phyloP scores from a whole-genome alignment of 2,113 vertebrate species.

The Nothoprocta pentlandii region DNA sequence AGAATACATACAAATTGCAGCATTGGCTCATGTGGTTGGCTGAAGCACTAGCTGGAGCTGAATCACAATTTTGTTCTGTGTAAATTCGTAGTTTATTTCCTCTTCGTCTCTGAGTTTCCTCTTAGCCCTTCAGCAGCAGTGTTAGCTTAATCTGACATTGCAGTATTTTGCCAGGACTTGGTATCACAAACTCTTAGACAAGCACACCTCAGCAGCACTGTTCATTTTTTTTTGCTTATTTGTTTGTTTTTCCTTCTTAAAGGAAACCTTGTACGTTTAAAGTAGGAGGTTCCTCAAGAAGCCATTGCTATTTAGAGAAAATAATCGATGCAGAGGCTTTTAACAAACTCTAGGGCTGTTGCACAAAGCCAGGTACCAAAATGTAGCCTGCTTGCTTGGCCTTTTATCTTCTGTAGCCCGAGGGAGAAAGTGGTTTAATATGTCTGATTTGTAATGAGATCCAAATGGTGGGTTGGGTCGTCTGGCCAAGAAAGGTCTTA shows the following conservation, averaged over 20 bases:
- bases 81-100: not conserved
- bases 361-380: conserved; percentile 20
- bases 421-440: conserved; percentile 45
- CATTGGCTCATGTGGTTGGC: not conserved
- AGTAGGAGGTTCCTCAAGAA: conserved; percentile 8
- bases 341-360: conserved; percentile 50
- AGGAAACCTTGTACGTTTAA: not conserved
- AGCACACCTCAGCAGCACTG: not conserved
- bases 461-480: conserved; percentile 19
- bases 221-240: not conserved
- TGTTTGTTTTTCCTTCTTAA: not conserved
- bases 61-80: not conserved
- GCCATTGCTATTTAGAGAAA: conserved; percentile 51
- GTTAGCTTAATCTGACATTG: not conserved
- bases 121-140: not conserved
- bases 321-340: conserved; percentile 52
- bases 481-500: conserved; percentile 63
- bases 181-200: not conserved
- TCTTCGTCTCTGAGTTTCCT: not conserved
- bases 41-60: not conserved
- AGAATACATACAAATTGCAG: not conserved
- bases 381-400: not conserved
- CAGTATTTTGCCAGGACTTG: not conserved
- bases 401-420: conserved; percentile 47
- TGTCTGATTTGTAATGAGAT: conserved; percentile 48